A percentile compares a stretch with the other conserved stretches of the same genome.
These are phyloP conservation scores for Anthoscopus minutus DNA, from an alignment of 2,113 vertebrate species.

Conservation along the genomic window DNA sequence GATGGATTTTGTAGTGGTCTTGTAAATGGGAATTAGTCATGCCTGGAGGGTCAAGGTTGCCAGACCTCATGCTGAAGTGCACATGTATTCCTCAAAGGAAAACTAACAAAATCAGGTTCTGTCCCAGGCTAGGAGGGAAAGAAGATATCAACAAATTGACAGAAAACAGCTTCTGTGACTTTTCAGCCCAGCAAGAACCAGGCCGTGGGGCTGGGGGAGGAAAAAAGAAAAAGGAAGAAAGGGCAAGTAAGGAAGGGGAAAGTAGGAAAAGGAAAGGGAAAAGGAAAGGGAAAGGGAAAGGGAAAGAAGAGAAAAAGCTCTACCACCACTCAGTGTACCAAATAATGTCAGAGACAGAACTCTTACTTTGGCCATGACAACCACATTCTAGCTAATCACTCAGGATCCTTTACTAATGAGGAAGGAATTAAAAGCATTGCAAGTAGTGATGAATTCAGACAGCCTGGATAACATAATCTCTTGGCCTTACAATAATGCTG, in stretches of 20 bases:
- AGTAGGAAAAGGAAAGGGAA: not conserved
- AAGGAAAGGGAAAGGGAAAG: too few relatives aligned
- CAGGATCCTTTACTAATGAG: not conserved
- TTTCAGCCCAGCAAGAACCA: not conserved
- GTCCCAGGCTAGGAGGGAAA: slow-evolving; percentile 4
- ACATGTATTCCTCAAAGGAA: slow-evolving; percentile 57
- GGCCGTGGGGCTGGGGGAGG: not conserved
- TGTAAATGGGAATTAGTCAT: slow-evolving; percentile 58
- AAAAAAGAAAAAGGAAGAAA: not conserved
- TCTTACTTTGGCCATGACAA: not conserved
- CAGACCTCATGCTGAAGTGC: slow-evolving; percentile 59
- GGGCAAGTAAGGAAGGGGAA: not conserved
- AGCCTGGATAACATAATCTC: not conserved
- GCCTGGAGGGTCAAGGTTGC: slow-evolving; percentile 56
- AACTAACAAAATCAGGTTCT: slow-evolving; percentile 44
- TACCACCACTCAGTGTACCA: not conserved
- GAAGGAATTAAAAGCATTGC: slow-evolving; percentile 2
- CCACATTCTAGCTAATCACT: not conserved
- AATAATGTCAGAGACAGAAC: not conserved
- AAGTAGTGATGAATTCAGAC: not conserved
- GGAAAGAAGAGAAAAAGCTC: not conserved
- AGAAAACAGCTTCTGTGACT: slow-evolving; percentile 48
- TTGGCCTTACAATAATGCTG: not conserved
- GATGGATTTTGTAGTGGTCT: slow-evolving; percentile 49
- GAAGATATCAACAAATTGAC: slow-evolving; percentile 38